Evolutionary conservation across 2,888 invertebrate genomes (phyloP).

Genomic region (Drosophila tanythrix): DNA sequence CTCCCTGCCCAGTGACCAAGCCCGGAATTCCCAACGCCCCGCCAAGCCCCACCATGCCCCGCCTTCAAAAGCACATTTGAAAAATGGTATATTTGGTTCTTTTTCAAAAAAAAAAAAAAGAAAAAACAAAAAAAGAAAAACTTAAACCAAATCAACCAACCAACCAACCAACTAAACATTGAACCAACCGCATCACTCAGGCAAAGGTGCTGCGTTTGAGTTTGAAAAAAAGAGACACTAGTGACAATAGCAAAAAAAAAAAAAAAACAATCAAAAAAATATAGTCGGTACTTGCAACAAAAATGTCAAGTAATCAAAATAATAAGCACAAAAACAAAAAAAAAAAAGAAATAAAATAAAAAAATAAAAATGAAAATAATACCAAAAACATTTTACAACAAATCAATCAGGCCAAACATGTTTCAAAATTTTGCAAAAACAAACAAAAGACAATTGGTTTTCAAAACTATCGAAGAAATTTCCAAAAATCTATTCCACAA

Average conservation of each 20-base stretch:
- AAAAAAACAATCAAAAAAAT: constrained; percentile 43
- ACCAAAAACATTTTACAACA: constrained; percentile 77
- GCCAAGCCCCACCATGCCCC: constrained; percentile 2
- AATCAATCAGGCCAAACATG: constrained; percentile 85
- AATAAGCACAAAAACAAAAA: constrained; percentile 50
- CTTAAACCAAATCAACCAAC: constrained; percentile 38
- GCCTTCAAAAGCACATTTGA: constrained; percentile 44
- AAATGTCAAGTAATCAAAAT: constrained; percentile 54
- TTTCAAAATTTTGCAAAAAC: constrained; percentile 83
- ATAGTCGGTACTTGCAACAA: constrained; percentile 56
- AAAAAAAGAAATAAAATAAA: constrained; percentile 27
- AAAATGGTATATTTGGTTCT: constrained; percentile 53
- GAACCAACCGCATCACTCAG: constrained; percentile 64
- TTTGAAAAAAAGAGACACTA: constrained; percentile 85
- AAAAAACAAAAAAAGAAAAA: neutral
- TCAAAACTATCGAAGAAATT: constrained; percentile 44
- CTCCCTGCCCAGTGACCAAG: constrained; percentile 10
- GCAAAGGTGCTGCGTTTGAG: constrained; percentile 80
- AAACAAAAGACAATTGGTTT: constrained; percentile 66
- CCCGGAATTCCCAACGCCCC: constrained; percentile 13
- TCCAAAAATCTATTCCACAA: constrained; percentile 13
- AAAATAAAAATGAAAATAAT: constrained; percentile 50
- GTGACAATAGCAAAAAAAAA: constrained; percentile 81
- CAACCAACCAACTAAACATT: constrained; percentile 40
- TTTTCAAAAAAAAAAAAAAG: constrained; percentile 5